Evolutionary conservation across 2,797 vertebrate species (phyloP).

Genomic region (Gorsachius magnificus): DNA sequence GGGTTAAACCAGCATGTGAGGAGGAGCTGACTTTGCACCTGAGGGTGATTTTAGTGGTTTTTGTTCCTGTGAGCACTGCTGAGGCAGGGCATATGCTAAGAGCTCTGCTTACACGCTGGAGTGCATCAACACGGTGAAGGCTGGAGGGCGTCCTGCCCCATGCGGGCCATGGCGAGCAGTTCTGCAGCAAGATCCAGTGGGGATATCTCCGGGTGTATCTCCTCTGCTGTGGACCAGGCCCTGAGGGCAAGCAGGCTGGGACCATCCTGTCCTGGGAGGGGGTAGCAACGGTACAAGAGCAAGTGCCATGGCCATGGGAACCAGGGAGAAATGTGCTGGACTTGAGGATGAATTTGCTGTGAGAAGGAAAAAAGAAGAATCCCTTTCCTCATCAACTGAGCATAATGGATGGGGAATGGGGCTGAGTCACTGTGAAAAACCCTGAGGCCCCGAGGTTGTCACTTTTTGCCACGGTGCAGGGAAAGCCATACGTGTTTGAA

Average conservation of each 20-base stretch:
- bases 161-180: background rate
- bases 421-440: background rate
- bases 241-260: rapidly evolving
- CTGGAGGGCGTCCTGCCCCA: background rate
- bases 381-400: background rate
- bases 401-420: background rate
- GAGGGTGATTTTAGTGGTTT: background rate
- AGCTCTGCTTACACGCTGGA: background rate
- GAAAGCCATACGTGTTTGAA: background rate
- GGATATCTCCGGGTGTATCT: background rate
- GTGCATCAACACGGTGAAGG: rapidly evolving
- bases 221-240: background rate
- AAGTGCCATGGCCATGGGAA: background rate
- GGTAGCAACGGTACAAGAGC: background rate
- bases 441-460: background rate
- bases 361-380: background rate
- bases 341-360: background rate
- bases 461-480: background rate
- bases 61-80: background rate
- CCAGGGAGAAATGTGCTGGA: background rate
- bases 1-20: background rate
- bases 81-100: background rate
- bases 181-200: background rate
- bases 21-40: background rate
- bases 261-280: rapidly evolving